Base-by-base conservation (phyloP, 2,888 invertebrate species). In the Noctua janthe region DNA sequence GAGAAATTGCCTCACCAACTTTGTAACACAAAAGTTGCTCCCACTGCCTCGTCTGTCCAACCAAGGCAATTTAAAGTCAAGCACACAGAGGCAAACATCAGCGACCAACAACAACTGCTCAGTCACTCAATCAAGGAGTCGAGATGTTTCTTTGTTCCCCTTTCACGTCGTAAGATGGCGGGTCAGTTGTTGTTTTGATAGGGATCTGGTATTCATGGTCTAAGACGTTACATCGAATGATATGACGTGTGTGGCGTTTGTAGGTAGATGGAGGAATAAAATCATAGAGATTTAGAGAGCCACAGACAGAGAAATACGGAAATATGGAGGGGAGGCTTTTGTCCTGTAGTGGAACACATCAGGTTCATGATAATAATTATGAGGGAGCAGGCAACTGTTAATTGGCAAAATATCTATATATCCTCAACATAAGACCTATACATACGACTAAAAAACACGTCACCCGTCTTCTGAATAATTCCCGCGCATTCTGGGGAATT, bases 51-150 rank as follows among this genome's bases (percentile, higher is more conserved):
- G 88, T 81, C 76, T 83, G 47, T n/a, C 0, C 17, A 77, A 43
- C 67, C 66, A 59, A 83, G 74, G 80, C 83, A 89, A 88, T 89
- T 90, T 88, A 81, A 85, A 90, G 78, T 85, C 76, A 85, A 90
- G 88, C 56, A 83, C 80, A 82, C 76, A 82, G 73, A 66, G 62
- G 59, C 74, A 87, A 89, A 89, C 83, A 89, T 69, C 71, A 83
- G 73, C 71, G 56, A 78, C 89, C 86, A 78, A 85, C 85, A 83
- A 89, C 82, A 81, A 81, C 85, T 74, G 76, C 79, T 78, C 81
- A 76, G 79, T 80, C 85, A 87, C 88, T 88, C 87, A 85, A 88
- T 89, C 88, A 88, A 86, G 74, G 29, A 81, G 87, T 77, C 76
- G 76, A 86, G 81, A 80, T 81, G 81, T 80, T 85, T 85, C 87